These are phyloP conservation scores for Heliconius aoede DNA, from an alignment of 2,888 invertebrate genomes.

Conservation along the genomic window DNA sequence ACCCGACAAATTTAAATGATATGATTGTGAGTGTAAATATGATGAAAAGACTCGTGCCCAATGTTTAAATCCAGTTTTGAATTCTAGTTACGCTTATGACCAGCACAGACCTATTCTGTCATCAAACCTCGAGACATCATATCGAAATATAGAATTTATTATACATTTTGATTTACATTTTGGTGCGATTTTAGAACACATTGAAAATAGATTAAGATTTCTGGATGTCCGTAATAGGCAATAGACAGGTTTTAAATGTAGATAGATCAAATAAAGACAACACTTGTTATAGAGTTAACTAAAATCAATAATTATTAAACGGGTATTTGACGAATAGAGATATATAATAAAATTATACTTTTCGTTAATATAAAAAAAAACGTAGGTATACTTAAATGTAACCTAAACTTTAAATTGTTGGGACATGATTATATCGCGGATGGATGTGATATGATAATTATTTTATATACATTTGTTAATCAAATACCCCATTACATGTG, in stretches of 20 bases:
- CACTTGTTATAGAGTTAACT: conserved; percentile 34
- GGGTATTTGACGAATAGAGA: conserved; percentile 21
- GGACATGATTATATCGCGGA: neutral
- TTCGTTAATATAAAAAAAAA: neutral
- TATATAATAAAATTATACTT: neutral
- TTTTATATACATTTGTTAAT: conserved; percentile 19
- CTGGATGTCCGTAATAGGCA: conserved; percentile 43
- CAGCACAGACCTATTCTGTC: conserved; percentile 28
- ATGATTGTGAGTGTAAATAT: neutral
- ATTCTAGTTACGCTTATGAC: conserved; percentile 30
- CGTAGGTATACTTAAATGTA: neutral
- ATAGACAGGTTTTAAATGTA: conserved; percentile 36
- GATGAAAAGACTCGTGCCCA: neutral
- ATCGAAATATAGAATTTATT: conserved; percentile 44
- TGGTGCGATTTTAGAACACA: conserved; percentile 30
- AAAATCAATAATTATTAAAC: conserved; percentile 17
- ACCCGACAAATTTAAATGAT: neutral
- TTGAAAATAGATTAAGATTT: conserved; percentile 43
- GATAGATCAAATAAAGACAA: conserved; percentile 38
- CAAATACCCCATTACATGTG: conserved; percentile 36
- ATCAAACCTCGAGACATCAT: conserved; percentile 40
- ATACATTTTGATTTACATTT: conserved; percentile 34
- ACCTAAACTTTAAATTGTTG: conserved; percentile 9
- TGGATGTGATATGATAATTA: conserved; percentile 10
- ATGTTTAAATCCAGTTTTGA: neutral